Evolutionary conservation across 2,113 vertebrate genomes (phyloP).

Genomic region (Xiphorhynchus elegans): DNA sequence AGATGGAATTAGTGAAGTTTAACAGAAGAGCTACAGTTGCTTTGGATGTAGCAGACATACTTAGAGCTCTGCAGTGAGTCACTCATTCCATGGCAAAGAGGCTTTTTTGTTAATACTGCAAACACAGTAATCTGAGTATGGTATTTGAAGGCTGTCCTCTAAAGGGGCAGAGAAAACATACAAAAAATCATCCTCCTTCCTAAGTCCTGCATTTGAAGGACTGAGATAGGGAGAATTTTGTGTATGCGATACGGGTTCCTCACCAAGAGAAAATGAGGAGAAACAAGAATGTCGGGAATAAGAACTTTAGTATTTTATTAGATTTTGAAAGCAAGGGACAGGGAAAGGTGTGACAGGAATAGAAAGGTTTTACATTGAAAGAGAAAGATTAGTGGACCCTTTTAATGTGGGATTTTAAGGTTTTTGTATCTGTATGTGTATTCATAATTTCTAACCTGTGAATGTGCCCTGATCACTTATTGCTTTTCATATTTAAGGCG

Average conservation of each 20-base stretch:
- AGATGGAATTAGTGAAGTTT: conserved; percentile 24
- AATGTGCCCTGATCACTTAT: not conserved
- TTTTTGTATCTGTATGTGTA: not conserved
- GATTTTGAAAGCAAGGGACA: not conserved
- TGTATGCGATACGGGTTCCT: not conserved
- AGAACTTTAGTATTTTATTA: not conserved
- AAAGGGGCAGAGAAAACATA: not conserved
- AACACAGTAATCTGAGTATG: not conserved
- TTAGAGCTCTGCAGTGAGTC: not conserved
- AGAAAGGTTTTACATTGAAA: not conserved
- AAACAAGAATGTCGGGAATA: not conserved
- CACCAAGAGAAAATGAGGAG: not conserved
- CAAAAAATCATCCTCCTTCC: not conserved
- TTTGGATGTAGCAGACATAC: not conserved
- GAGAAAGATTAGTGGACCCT: not conserved
- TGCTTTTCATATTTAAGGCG: not conserved
- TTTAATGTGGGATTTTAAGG: not conserved
- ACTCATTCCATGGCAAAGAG: not conserved
- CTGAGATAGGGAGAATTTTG: not conserved
- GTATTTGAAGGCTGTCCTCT: not conserved
- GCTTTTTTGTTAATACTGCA: not conserved
- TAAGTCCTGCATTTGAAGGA: not conserved
- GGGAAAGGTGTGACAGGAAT: not conserved
- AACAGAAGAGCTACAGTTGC: conserved; percentile 27
- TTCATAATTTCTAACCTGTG: not conserved